Evolutionary conservation across 2,797 vertebrate genomes (phyloP).

Genomic region (Myotis vivesi): DNA sequence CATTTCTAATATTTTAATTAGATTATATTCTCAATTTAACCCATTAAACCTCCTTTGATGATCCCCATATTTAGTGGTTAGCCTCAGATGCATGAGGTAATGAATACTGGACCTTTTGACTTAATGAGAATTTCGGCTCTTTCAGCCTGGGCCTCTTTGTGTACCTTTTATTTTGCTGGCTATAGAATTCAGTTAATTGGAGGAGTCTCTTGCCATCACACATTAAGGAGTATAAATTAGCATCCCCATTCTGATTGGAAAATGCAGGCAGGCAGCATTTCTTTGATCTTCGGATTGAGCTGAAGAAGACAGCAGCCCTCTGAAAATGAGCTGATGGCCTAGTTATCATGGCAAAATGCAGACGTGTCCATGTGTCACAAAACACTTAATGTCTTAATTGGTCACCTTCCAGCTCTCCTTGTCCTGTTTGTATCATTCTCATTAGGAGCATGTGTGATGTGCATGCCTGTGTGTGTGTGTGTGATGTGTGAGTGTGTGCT

Average conservation of each 20-base stretch:
- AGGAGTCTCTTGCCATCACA: slow-evolving; percentile 95
- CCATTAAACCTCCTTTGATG: slow-evolving; percentile 98
- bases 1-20: slow-evolving; percentile 99
- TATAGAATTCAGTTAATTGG: slow-evolving; percentile 99
- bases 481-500: too few species aligned
- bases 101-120: slow-evolving; percentile 94
- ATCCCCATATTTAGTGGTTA: slow-evolving; percentile 94
- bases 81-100: slow-evolving; percentile 95
- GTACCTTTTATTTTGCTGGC: slow-evolving; percentile 88
- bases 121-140: slow-evolving; percentile 95
- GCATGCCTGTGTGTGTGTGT: rapidly evolving
- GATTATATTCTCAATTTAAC: slow-evolving; percentile 99
- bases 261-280: slow-evolving; percentile 87
- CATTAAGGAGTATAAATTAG: slow-evolving; percentile 98
- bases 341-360: slow-evolving; percentile 94
- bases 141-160: slow-evolving; percentile 92
- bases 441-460: background rate
- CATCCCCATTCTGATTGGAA: slow-evolving; percentile 94
- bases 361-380: slow-evolving; percentile 93
- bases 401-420: slow-evolving; percentile 91
- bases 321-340: slow-evolving; percentile 99
- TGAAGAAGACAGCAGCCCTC: slow-evolving; percentile 91
- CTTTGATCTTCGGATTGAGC: slow-evolving; percentile 96
- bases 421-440: slow-evolving; percentile 67
- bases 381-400: slow-evolving; percentile 99